Percentiles rank a stretch among this genome's conserved stretches.
phyloP scores from a whole-genome alignment of 92 coral and sea anemone species.

The Epizoanthus rinbou region DNA sequence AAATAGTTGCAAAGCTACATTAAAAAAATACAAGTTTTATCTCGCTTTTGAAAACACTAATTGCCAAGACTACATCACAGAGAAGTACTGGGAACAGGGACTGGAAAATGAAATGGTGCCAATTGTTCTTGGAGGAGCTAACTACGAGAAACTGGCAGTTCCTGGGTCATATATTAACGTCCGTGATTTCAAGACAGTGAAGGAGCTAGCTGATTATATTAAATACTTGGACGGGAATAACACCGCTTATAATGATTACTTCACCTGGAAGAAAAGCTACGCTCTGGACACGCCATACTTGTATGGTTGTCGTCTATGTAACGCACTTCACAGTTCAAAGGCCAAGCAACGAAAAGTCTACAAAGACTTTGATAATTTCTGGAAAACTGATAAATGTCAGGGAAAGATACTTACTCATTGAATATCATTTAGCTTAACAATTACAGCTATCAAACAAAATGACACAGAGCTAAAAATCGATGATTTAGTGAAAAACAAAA shows the following conservation, averaged over 20 bases:
- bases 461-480: too few species aligned
- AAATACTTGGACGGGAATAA: slow-evolving; percentile 42
- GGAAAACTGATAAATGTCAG: slow-evolving; percentile 47
- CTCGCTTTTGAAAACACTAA: slow-evolving; percentile 65
- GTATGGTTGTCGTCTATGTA: slow-evolving; percentile 59
- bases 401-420: slow-evolving; percentile 15
- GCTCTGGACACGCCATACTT: slow-evolving; percentile 52
- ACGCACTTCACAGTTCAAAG: slow-evolving; percentile 47
- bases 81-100: slow-evolving; percentile 67
- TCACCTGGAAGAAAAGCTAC: slow-evolving; percentile 55
- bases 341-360: slow-evolving; percentile 36
- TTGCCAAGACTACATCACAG: slow-evolving; percentile 64
- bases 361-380: slow-evolving; percentile 37
- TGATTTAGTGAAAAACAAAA: too few species aligned
- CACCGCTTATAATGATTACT: slow-evolving; percentile 53
- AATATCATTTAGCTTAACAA: neutral
- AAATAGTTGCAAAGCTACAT: slow-evolving; percentile 33
- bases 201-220: slow-evolving; percentile 53
- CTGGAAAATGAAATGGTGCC: slow-evolving; percentile 68
- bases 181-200: slow-evolving; percentile 54
- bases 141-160: slow-evolving; percentile 45
- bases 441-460: too few species aligned
- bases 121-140: slow-evolving; percentile 65
- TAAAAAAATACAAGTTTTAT: slow-evolving; percentile 52
- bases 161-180: slow-evolving; percentile 67